phyloP scores from a whole-genome alignment of 2,113 vertebrate genomes.

The Chunga burmeisteri region DNA sequence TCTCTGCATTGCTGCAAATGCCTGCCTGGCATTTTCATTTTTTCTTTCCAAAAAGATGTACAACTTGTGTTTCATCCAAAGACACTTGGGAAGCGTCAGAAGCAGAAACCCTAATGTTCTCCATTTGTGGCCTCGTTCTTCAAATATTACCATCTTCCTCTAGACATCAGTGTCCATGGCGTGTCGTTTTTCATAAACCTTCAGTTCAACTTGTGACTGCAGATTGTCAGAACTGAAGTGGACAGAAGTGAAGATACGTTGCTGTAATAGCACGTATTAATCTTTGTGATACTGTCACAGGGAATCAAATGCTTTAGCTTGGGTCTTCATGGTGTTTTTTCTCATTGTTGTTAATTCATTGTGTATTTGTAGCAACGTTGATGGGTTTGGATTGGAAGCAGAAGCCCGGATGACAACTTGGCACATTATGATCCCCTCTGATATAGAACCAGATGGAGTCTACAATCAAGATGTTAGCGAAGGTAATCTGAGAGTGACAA shows the following conservation, averaged over 20 bases:
- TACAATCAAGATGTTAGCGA: constrained; percentile 94
- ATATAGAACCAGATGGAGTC: constrained; percentile 85
- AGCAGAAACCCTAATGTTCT: background rate
- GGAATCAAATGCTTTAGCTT: background rate
- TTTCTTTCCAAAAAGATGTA: background rate
- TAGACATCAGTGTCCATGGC: background rate
- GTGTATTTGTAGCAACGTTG: constrained; percentile 82
- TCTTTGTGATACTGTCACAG: background rate
- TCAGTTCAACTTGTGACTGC: background rate
- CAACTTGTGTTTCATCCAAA: background rate
- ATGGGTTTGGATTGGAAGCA: constrained; percentile 96
- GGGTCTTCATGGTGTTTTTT: background rate
- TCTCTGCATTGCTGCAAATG: background rate
- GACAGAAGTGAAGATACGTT: background rate
- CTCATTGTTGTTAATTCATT: background rate
- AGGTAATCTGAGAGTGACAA: constrained; percentile 72
- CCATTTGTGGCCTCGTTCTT: background rate
- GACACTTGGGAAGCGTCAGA: background rate
- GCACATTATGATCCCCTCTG: constrained; percentile 95
- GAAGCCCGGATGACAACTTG: constrained; percentile 99
- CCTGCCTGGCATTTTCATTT: background rate
- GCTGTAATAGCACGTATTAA: background rate
- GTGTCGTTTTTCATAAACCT: background rate
- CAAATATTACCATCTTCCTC: background rate
- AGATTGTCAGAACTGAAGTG: background rate